These are phyloP conservation scores for Biston betularia DNA, from an alignment of 2,888 invertebrate species.

Conservation along the genomic window DNA sequence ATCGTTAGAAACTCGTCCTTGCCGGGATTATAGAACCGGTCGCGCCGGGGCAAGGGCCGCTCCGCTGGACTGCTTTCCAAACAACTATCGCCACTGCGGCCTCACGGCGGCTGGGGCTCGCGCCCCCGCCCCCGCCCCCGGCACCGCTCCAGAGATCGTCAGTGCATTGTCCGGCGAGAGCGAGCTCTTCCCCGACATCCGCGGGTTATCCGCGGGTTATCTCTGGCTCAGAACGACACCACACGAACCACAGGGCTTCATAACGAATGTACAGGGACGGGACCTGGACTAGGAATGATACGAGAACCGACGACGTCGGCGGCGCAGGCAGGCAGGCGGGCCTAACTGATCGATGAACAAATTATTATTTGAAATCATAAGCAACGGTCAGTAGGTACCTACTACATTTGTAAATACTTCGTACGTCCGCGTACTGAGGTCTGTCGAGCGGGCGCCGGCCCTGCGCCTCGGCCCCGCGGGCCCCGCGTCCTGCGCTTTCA, in stretches of 20 bases:
- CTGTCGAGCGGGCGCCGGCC: too few relatives aligned
- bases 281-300: too few relatives aligned
- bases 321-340: too few relatives aligned
- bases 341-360: too few relatives aligned
- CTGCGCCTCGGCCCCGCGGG: slow-evolving; percentile 14
- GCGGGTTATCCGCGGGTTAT: slow-evolving; percentile 16
- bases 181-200: background rate
- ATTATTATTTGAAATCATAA: too few relatives aligned
- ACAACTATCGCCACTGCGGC: slow-evolving; percentile 36
- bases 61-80: slow-evolving; percentile 31
- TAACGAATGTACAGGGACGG: background rate
- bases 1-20: slow-evolving; percentile 32
- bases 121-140: background rate
- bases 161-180: too few relatives aligned
- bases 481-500: slow-evolving; percentile 69
- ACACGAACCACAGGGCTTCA: background rate
- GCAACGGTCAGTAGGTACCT: too few relatives aligned
- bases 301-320: too few relatives aligned
- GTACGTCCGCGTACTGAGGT: background rate
- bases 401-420: background rate
- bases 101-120: slow-evolving; percentile 1
- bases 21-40: slow-evolving; percentile 33
- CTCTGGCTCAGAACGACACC: slow-evolving; percentile 6
- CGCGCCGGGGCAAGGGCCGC: slow-evolving; percentile 23
- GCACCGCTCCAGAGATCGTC: background rate